Base-by-base conservation (phyloP, 2,888 invertebrate species). In the Temnothorax rugatulus region DNA sequence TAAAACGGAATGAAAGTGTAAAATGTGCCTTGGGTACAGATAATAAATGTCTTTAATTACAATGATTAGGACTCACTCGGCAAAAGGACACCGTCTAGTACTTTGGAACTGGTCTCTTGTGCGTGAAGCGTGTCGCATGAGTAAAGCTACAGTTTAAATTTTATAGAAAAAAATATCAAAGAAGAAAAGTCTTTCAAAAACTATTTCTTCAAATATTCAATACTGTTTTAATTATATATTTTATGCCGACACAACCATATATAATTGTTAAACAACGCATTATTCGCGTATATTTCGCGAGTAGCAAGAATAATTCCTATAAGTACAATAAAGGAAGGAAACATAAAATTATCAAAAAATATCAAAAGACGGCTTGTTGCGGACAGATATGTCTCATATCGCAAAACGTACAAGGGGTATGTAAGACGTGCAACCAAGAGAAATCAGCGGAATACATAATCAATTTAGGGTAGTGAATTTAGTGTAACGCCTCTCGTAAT, bases 11-110 rank as follows among this genome's bases (percentile, higher is more conserved):
- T 93, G 94, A 94, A 94, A 94, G 95, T 95, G 92, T 94, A 93
- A 93, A 92, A 93, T 93, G 95, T 95, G 95, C 95, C 95, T 95
- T 94, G 93, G 93, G 94, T 94, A 92, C 94, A 94, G 91, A 92
- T 92, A 92, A 92, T 89, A 87, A 85, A 92, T 89, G 87, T 92
- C 88, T 89, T 85, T 87, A 89, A 88, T 88, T 85, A 88, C 73
- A 90, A 83, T 86, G 87, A 90, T 90, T 91, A 90, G 88, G 83
- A 89, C 69, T 85, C 89, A 89, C 86, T 88, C 86, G 89, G 84
- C 88, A 88, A 87, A 85, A 82, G 87, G 89, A 92, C 89, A 77
- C 90, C 90, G 87, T 85, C 84, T 64, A 87, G 86, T 91, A 90
- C 89, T 92, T 92, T 87, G 90, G 88, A 93, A 88, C 89, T 90